Evolutionary conservation across 2,888 invertebrate species (phyloP).

Genomic region (Macaria liturata): DNA sequence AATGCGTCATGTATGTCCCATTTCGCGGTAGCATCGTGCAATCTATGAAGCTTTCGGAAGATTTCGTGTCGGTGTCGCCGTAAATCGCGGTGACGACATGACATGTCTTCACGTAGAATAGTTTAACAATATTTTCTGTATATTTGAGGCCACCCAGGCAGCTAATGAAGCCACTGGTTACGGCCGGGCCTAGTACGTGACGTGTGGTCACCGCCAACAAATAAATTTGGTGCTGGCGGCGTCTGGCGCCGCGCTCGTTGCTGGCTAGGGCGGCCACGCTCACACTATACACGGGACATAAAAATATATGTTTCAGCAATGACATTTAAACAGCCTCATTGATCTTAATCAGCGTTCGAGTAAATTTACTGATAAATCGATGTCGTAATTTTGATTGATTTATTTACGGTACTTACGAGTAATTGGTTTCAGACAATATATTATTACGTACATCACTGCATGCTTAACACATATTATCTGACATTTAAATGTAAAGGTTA

Average conservation of each 20-base stretch:
- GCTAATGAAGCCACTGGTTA: slow-evolving; percentile 24
- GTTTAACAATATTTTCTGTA: slow-evolving; percentile 10
- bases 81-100: slow-evolving; percentile 17
- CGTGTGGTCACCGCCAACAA: slow-evolving; percentile 33
- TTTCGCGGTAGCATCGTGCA: not conserved
- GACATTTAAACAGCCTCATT: slow-evolving; percentile 29
- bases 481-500: slow-evolving; percentile 2
- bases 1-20: slow-evolving; percentile 6
- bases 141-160: slow-evolving; percentile 31
- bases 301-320: slow-evolving; percentile 25
- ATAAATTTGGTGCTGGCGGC: slow-evolving; percentile 37
- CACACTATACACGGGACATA: slow-evolving; percentile 6
- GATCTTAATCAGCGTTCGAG: slow-evolving; percentile 28
- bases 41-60: no score
- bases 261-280: slow-evolving; percentile 35
- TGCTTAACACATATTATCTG: not conserved
- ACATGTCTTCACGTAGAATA: slow-evolving; percentile 13
- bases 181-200: slow-evolving; percentile 27
- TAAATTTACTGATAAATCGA: slow-evolving; percentile 19
- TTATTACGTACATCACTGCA: not conserved
- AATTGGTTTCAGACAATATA: slow-evolving; percentile 4
- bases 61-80: not conserved
- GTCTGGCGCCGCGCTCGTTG: slow-evolving; percentile 41
- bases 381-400: slow-evolving; percentile 15
- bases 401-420: slow-evolving; percentile 4